These are phyloP conservation scores for Silurus asotus DNA, from an alignment of 2,113 vertebrate genomes.

Conservation along the genomic window DNA sequence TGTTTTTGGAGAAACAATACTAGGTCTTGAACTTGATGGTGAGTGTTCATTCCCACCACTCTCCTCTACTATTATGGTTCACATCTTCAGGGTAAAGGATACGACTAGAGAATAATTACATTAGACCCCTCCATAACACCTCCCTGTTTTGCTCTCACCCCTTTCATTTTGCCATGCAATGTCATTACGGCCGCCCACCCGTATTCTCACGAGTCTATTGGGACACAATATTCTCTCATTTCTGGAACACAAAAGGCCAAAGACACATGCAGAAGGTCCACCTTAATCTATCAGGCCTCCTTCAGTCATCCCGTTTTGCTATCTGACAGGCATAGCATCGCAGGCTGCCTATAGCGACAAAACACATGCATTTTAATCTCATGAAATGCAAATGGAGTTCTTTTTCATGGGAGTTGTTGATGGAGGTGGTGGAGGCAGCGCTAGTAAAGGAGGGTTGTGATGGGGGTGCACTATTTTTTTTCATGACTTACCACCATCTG, in stretches of 20 bases:
- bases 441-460: conserved; percentile 5
- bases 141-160: conserved; percentile 44
- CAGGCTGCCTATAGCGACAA: conserved; percentile 64
- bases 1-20: background rate
- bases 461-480: conserved; percentile 61
- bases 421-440: background rate
- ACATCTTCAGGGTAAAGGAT: conserved; percentile 65
- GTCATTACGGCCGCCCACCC: conserved; percentile 47
- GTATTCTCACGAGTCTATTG: conserved; percentile 64
- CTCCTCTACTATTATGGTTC: conserved; percentile 53
- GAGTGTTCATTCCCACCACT: conserved; percentile 1
- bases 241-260: conserved; percentile 71
- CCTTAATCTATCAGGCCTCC: conserved; percentile 88
- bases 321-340: conserved; percentile 79
- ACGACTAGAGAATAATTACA: conserved; percentile 69
- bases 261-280: conserved; percentile 84
- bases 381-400: conserved; percentile 94
- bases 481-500: conserved; percentile 83
- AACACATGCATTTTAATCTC: conserved; percentile 86
- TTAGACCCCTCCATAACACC: conserved; percentile 57
- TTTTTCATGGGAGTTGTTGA: conserved; percentile 62
- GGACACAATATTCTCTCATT: conserved; percentile 83
- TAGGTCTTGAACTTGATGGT: background rate
- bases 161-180: conserved; percentile 44
- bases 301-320: conserved; percentile 67